A percentile compares a stretch with the other conserved stretches of the same genome.
Evolutionary conservation across 2,113 vertebrate genomes (phyloP).

Genomic region (Paradisaea rubra): DNA sequence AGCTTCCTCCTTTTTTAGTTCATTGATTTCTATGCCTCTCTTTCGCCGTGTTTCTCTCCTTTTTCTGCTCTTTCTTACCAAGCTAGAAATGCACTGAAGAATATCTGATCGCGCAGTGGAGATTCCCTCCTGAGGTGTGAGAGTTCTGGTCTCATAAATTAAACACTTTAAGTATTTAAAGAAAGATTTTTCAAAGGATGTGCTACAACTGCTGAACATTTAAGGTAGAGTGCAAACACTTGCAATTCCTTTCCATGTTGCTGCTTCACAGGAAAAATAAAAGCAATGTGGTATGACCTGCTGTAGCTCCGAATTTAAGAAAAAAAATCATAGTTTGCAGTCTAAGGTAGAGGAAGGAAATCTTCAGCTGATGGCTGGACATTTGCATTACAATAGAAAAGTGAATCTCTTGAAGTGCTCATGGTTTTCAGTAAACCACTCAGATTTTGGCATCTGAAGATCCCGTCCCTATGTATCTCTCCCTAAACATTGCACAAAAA

Average conservation of each 20-base stretch:
- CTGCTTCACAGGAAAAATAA: neutral
- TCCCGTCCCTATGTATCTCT: neutral
- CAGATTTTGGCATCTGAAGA: neutral
- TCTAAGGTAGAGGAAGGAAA: neutral
- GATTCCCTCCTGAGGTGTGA: neutral
- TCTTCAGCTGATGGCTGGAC: neutral
- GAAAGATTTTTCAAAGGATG: neutral
- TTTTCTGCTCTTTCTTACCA: neutral
- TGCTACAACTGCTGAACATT: neutral
- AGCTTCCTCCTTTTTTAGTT: neutral
- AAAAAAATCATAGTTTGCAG: neutral
- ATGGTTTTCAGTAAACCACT: neutral
- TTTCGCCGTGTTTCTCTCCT: rapidly evolving
- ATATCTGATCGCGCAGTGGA: neutral
- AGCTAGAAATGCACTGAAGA: neutral
- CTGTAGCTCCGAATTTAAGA: neutral
- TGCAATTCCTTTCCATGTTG: neutral
- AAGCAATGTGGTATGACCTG: neutral
- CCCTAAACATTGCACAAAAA: neutral
- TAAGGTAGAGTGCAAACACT: neutral
- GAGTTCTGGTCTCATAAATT: neutral
- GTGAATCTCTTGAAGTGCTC: neutral
- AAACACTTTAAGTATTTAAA: neutral
- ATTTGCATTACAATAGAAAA: neutral
- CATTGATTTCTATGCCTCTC: neutral